Base-by-base conservation (phyloP, 2,797 vertebrate species). In the Muraenolepis orangiensis region DNA sequence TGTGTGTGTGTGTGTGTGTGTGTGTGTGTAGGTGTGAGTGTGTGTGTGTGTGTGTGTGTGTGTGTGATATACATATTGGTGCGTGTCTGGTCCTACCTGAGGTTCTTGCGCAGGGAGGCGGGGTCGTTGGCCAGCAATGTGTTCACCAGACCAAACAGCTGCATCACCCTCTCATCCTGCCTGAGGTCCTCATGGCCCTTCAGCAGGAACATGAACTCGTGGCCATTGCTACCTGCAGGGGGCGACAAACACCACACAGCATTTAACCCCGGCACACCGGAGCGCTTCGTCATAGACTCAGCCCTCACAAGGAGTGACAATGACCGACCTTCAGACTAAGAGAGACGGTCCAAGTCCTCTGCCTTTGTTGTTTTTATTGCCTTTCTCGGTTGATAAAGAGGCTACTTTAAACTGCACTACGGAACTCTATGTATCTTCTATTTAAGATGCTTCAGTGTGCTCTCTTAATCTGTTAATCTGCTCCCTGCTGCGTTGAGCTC, bases 161-260 rank as follows among this genome's bases (percentile, higher is more conserved):
- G 98, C 98, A 99, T 99, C 82, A 99, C 98, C 75, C 98, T 93
- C 51, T 99, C 98, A 0, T 99, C 98, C 85, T 99, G 98, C 69
- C 98, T 93, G 77, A 99, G 94, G 86, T 99, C 98, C 77, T 99
- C 98, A 0, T 99, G 98, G 77, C 98, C 98, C 90, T 99, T 99
- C 86, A 99, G 91, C 80, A 99, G 95, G 92, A 99, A 99, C 80
- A 99, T 98, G 87, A 99, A 99, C 90, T 99, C 98, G 0, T 99
- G 96, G 74, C 98, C 98, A 0, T 99, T 99, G 87, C 98, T 99
- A 75, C 98, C 98, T 99, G 93, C 32, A 83, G 86, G 86, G 79
- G 82, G 82, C 76, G 72, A 69, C 80, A 83, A 66, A 86, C 79
- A 82, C 87, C 74, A 83, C 75, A 81, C 71, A 42, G 76, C 26